These are phyloP conservation scores for Hapalemur alaotrensis DNA, from an alignment of 2,797 vertebrate genomes.

Conservation along the genomic window DNA sequence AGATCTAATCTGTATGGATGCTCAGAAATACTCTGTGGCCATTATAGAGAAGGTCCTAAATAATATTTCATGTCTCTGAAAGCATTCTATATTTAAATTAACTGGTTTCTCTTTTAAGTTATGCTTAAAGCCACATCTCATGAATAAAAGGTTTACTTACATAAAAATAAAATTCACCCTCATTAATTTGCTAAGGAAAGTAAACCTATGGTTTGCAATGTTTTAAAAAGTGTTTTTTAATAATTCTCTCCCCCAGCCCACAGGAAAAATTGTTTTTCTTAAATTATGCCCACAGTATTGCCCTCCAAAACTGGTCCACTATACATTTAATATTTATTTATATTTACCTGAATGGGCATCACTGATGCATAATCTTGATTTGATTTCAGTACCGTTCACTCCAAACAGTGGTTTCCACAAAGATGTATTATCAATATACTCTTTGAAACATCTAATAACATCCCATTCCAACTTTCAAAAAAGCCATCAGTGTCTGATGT, in stretches of 20 bases:
- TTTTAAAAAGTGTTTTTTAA: neutral
- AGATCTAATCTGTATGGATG: constrained; percentile 55
- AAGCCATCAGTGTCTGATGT: constrained; percentile 60
- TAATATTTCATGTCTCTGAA: constrained; percentile 42
- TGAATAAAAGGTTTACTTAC: constrained; percentile 19
- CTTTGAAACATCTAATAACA: constrained; percentile 59
- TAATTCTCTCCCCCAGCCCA: neutral
- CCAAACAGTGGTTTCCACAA: neutral
- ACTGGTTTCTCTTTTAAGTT: constrained; percentile 36
- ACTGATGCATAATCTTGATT: constrained; percentile 13
- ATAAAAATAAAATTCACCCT: constrained; percentile 43
- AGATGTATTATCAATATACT: constrained; percentile 12
- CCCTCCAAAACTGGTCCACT: constrained; percentile 18
- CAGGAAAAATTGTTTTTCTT: neutral
- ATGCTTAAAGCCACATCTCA: constrained; percentile 35
- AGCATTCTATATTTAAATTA: constrained; percentile 10
- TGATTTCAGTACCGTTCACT: constrained; percentile 26
- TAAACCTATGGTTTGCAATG: neutral
- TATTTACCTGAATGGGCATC: constrained; percentile 22
- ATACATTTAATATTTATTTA: constrained; percentile 9
- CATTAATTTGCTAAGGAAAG: constrained; percentile 50
- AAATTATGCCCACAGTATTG: neutral
- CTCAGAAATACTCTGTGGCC: constrained; percentile 45
- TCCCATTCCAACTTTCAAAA: constrained; percentile 68
- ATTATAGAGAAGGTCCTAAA: constrained; percentile 38